Evolutionary conservation across 2,888 invertebrate species (phyloP), one percentile per base, ranked within the genome.

Genomic region (Scaptomyza cyrtandrae): DNA sequence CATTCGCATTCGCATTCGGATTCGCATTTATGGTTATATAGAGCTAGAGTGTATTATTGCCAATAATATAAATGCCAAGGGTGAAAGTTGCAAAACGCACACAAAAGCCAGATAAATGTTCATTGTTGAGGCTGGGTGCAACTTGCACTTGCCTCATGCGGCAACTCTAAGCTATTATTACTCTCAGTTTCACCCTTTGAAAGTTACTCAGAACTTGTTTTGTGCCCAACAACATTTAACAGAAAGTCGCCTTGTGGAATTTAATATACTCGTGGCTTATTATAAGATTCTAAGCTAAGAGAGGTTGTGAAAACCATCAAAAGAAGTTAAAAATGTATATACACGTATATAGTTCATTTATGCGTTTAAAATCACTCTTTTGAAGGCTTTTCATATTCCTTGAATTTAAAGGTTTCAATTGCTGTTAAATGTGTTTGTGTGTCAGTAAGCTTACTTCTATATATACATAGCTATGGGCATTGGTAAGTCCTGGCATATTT

Each of bases 11-110:
- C 39, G 35, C 16, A 61, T 50, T 37, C 33, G 35, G 29, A 61
- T 33, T 33, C 33, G 7, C 29, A 52, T 60, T 49, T 33, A 2
- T 33, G 7, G 29, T 3, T 50, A 33, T n/a, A 4, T 2, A 7
- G 48, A 37, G 52, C 56, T 39, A 16, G 57, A 78, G 57, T 78
- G 59, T 71, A 82, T 78, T 75, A 85, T 74, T 74, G 77, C n/a
- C 72, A 69, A 86, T 72, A 85, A 72, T 74, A 85, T 62, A 85
- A 84, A 85, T 75, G 82, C 65, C 68, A 75, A 62, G 66, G 78
- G 77, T 79, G 75, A 55, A 74, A 73, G 71, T 67, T 82, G 49
- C 64, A 39, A 33, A 29, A 29, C 29, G n/a, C 65, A 75, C 55
- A 65, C 55, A 65, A 65, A 59, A 64, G 59, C 57, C 61, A 68